Conservation (phyloP, 2,888 invertebrate genomes). For the Eupithecia centaureata region DNA sequence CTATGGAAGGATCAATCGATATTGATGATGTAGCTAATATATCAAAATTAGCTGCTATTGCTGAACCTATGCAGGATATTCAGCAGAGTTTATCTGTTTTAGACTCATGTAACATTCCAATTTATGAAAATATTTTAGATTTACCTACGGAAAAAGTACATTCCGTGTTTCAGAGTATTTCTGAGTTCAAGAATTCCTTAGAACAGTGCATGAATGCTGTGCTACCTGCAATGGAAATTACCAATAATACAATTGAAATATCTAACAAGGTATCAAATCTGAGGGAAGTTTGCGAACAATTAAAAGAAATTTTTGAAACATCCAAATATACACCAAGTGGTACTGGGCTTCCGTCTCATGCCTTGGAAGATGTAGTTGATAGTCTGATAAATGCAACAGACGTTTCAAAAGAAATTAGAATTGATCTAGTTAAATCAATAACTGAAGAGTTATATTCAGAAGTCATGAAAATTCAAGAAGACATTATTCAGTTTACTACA, state of each 20-base stretch:
- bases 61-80: constrained; percentile 70
- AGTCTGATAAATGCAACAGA: constrained; percentile 62
- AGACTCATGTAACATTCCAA: constrained; percentile 70
- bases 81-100: constrained; percentile 68
- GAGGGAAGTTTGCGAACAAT: constrained; percentile 60
- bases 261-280: constrained; percentile 64
- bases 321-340: constrained; percentile 42
- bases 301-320: constrained; percentile 58
- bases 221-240: constrained; percentile 62
- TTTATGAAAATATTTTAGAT: constrained; percentile 70
- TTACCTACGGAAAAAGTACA: constrained; percentile 65
- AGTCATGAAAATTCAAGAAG: constrained; percentile 64
- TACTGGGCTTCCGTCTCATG: constrained; percentile 31
- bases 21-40: constrained; percentile 52
- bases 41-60: constrained; percentile 63
- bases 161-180: constrained; percentile 62
- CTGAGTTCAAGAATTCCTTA: constrained; percentile 66
- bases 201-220: constrained; percentile 62
- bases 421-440: constrained; percentile 61
- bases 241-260: constrained; percentile 65
- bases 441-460: constrained; percentile 66
- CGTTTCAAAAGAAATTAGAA: constrained; percentile 58
- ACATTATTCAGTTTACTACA: constrained; percentile 63
- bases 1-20: constrained; percentile 64
- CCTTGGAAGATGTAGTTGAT: constrained; percentile 56